These are phyloP conservation scores for Hydrolagus affinis DNA, from an alignment of 2,113 vertebrate genomes.

Conservation along the genomic window DNA sequence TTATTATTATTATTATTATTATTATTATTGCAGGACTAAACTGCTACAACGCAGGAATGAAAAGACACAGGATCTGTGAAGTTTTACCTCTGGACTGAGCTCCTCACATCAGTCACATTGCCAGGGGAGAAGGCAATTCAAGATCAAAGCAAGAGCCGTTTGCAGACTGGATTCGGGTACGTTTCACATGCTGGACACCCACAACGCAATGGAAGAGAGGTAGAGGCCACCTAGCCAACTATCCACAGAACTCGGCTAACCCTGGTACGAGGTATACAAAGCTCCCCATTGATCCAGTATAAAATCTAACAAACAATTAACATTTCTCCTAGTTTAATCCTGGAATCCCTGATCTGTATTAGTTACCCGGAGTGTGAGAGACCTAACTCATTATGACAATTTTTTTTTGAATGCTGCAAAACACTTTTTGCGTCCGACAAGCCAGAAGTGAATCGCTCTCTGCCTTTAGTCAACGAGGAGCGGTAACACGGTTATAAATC, in stretches of 20 bases:
- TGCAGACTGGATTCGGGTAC: too few relatives aligned
- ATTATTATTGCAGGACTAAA: too few relatives aligned
- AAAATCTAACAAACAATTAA: neutral
- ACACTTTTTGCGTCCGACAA: neutral
- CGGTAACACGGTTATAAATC: neutral
- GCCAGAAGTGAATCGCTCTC: neutral
- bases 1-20: too few relatives aligned
- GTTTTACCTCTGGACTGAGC: neutral
- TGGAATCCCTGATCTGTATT: neutral
- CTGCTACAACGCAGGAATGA: too few relatives aligned
- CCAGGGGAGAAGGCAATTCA: neutral
- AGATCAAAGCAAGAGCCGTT: neutral
- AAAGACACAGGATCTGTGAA: too few relatives aligned
- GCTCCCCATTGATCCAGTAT: neutral
- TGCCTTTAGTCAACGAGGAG: neutral
- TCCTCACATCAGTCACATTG: neutral
- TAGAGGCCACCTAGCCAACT: too few relatives aligned
- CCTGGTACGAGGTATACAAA: neutral
- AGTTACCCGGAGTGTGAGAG: neutral
- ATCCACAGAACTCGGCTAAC: too few relatives aligned
- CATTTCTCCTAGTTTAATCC: neutral
- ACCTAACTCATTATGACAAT: neutral
- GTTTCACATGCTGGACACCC: too few relatives aligned
- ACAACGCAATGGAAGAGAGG: too few relatives aligned
- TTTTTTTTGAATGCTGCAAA: neutral